phyloP scores from a whole-genome alignment of 2,113 vertebrate species.

The Mus musculus region GRCm39 chr1:68287001-68287500 shows the following conservation, averaged over 20 bases:
- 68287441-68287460: not conserved
- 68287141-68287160: not conserved
- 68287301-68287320: not conserved
- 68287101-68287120: not conserved
- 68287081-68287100: not conserved
- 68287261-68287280: not conserved
- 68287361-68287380: constrained; percentile 40
- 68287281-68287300: constrained; percentile 15
- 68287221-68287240: not conserved
- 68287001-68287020: not conserved
- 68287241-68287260: not conserved
- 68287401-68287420: not conserved
- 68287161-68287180: not conserved
- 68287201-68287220: not conserved
- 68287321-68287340: not conserved
- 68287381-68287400: not conserved
- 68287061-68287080: not conserved
- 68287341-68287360: not conserved
- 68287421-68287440: not conserved
- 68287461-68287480: not conserved
- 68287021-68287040: not conserved
- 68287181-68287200: not conserved
- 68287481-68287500: constrained; percentile 56
- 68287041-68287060: not conserved
- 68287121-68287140: not conserved